These are phyloP conservation scores for Nephrotoma flavescens DNA, from an alignment of 2,888 invertebrate genomes.

Conservation along the genomic window DNA sequence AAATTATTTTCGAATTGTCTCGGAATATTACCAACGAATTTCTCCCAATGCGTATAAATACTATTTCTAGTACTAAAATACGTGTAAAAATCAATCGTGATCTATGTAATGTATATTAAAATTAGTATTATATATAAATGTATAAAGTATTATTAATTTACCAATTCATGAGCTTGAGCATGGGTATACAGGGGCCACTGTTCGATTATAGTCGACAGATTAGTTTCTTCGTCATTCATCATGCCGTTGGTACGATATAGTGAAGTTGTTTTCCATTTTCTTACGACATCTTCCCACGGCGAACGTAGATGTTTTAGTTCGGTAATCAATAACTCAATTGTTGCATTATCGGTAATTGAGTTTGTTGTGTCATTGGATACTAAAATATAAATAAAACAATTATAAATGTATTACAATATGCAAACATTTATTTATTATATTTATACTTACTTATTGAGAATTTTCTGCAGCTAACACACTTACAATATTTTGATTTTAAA, in stretches of 20 bases:
- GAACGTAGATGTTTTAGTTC: not conserved
- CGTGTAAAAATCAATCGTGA: no score
- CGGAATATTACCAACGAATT: no score
- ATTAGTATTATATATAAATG: not conserved
- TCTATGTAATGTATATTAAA: no score
- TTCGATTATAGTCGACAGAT: not conserved
- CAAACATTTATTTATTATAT: not conserved
- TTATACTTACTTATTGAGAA: not conserved
- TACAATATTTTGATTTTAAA: not conserved
- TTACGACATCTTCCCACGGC: not conserved
- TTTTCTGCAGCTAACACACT: not conserved
- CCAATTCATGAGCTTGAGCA: not conserved
- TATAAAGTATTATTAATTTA: not conserved
- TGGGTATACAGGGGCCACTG: not conserved
- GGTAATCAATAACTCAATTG: not conserved
- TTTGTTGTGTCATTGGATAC: not conserved
- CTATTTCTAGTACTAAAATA: no score
- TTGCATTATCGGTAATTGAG: not conserved
- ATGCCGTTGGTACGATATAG: not conserved
- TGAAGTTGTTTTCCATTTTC: not conserved
- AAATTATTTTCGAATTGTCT: no score
- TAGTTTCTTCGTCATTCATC: not conserved
- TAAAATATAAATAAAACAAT: not conserved
- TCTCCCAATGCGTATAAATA: no score
- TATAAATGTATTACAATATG: not conserved